A percentile compares a stretch with the other conserved stretches of the same genome.
Conservation (phyloP, 2,113 vertebrate species). For the Neolamprologus sp. region DNA sequence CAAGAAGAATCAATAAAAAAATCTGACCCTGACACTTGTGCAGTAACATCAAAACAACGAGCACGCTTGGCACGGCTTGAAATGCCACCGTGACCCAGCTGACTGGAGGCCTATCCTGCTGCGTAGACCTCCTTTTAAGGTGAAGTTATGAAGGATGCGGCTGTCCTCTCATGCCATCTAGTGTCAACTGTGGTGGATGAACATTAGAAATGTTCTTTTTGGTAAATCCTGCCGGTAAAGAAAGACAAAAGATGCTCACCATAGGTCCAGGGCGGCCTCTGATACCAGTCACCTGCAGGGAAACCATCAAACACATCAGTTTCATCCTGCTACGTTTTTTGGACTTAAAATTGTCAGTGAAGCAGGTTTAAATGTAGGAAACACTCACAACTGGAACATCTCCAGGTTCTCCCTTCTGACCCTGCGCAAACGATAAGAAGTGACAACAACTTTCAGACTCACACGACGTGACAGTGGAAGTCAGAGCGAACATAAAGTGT, state of each 20-base stretch:
- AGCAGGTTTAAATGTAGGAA: background rate
- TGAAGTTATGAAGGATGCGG: background rate
- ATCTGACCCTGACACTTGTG: background rate
- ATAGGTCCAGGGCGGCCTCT: constrained; percentile 85
- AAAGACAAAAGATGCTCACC: constrained; percentile 68
- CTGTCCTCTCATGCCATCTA: constrained; percentile 64
- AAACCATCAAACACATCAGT: background rate
- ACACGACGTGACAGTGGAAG: background rate
- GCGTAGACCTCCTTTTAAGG: background rate
- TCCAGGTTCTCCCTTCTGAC: constrained; percentile 96
- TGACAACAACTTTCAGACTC: background rate
- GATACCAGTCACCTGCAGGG: constrained; percentile 82
- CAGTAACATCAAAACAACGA: background rate
- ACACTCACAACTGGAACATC: constrained; percentile 86
- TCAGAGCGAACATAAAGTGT: background rate
- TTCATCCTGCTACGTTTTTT: background rate
- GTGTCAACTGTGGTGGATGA: constrained; percentile 34
- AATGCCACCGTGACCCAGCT: background rate
- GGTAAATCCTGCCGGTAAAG: background rate
- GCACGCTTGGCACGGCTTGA: background rate
- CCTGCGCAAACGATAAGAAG: constrained; percentile 65
- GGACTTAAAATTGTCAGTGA: rapidly evolving
- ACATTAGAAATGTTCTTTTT: background rate
- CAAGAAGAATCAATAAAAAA: constrained; percentile 5
- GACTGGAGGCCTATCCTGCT: background rate